These are phyloP conservation scores for Quadriops clusia DNA, from an alignment of 2,888 invertebrate genomes.

Conservation along the genomic window DNA sequence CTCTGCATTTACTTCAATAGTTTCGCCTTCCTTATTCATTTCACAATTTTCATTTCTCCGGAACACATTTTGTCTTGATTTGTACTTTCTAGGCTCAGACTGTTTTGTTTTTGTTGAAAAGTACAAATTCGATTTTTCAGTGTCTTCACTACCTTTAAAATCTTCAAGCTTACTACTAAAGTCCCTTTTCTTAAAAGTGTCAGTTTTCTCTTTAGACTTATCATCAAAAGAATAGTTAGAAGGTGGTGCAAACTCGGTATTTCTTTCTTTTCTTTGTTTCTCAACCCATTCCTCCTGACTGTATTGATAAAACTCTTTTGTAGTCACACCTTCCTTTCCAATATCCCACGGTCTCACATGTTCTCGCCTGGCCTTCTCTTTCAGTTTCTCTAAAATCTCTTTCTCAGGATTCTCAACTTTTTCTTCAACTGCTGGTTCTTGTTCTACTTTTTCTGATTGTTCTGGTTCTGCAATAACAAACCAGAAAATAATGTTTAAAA, in stretches of 20 bases:
- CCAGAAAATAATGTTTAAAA: conserved; percentile 14
- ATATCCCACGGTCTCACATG: conserved; percentile 62
- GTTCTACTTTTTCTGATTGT: conserved; percentile 13
- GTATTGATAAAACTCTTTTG: conserved; percentile 43
- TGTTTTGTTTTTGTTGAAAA: conserved; percentile 27
- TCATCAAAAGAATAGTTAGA: conserved; percentile 18
- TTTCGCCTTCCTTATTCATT: conserved; percentile 11
- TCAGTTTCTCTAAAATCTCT: too few species aligned
- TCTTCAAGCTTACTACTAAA: conserved; percentile 1
- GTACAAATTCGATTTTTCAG: conserved; percentile 22
- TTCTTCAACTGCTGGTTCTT: conserved; percentile 20
- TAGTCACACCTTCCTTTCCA: conserved; percentile 49
- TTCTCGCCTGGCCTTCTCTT: conserved; percentile 40
- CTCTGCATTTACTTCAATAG: conserved; percentile 2
- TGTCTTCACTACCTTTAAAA: conserved; percentile 11
- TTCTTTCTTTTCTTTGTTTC: conserved; percentile 59
- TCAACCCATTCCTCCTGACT: conserved; percentile 68
- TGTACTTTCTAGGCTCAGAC: conserved; percentile 6
- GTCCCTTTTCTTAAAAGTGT: too few species aligned
- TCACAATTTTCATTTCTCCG: conserved; percentile 7
- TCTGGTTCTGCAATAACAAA: conserved; percentile 20
- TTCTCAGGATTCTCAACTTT: conserved; percentile 35
- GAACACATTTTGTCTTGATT: conserved; percentile 5
- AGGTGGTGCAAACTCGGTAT: conserved; percentile 69
- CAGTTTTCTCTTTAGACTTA: too few species aligned